Evolutionary conservation across 2,113 vertebrate genomes (phyloP).

Genomic region (Falco punctatus): DNA sequence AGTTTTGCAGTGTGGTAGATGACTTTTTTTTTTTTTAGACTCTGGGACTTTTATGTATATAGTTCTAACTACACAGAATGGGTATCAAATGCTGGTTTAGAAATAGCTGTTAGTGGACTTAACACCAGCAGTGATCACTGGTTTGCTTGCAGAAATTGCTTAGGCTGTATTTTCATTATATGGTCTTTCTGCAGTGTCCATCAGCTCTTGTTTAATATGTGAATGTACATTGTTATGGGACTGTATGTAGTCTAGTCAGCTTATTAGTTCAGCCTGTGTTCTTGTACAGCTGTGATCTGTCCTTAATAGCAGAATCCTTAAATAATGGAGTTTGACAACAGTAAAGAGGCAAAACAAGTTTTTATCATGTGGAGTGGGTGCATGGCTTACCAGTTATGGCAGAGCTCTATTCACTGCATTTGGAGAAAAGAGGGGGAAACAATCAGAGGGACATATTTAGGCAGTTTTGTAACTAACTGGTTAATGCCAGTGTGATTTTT

Average conservation of each 20-base stretch:
- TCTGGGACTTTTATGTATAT: neutral
- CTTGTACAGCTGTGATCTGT: neutral
- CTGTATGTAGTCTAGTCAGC: neutral
- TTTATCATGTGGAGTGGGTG: neutral
- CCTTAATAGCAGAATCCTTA: neutral
- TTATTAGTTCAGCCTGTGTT: neutral
- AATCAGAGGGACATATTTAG: too few species aligned
- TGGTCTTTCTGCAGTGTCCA: neutral
- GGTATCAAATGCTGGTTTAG: neutral
- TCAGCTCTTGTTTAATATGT: neutral
- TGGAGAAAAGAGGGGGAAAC: neutral
- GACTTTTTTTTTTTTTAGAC: neutral
- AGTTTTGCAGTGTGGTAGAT: neutral
- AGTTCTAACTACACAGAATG: neutral
- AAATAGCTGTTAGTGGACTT: neutral
- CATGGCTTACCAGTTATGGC: neutral
- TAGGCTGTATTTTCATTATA: neutral
- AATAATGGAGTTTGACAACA: neutral
- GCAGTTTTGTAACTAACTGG: neutral
- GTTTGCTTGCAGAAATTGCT: neutral
- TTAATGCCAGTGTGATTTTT: neutral
- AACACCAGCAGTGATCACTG: neutral
- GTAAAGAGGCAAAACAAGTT: neutral
- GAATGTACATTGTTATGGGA: neutral
- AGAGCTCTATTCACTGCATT: neutral